Conservation (phyloP, 2,113 vertebrate species). For the Silurus glanis region DNA sequence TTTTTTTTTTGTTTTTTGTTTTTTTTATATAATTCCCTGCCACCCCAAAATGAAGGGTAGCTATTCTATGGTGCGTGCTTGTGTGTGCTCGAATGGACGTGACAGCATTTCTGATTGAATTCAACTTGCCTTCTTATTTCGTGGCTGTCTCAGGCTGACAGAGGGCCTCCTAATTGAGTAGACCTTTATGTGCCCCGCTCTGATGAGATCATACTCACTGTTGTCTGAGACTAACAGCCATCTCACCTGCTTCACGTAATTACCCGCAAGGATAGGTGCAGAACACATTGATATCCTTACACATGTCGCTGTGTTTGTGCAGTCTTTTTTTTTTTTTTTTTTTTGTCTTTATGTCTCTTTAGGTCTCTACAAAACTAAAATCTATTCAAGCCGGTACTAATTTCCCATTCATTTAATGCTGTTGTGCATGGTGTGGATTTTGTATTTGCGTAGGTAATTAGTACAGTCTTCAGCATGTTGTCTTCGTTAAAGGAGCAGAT, state of each 20-base stretch:
- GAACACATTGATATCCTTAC: neutral
- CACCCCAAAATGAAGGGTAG: constrained; percentile 26
- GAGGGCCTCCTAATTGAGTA: constrained; percentile 45
- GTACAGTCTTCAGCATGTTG: constrained; percentile 49
- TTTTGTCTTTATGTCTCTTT: neutral
- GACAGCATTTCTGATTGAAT: constrained; percentile 54
- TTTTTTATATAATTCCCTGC: neutral
- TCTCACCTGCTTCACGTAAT: constrained; percentile 28
- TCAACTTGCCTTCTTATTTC: constrained; percentile 46
- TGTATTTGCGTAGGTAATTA: constrained; percentile 64
- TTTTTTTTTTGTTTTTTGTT: constrained; percentile 14
- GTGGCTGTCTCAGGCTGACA: constrained; percentile 54
- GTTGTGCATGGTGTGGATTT: constrained; percentile 57
- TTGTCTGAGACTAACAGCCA: constrained; percentile 50
- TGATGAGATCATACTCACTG: constrained; percentile 51
- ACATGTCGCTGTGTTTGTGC: neutral
- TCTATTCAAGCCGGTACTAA: constrained; percentile 58
- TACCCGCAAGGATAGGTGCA: constrained; percentile 8
- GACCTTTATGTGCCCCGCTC: constrained; percentile 36
- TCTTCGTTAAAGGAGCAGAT: constrained; percentile 42
- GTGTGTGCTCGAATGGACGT: constrained; percentile 25
- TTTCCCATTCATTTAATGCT: constrained; percentile 61
- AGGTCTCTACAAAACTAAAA: neutral
- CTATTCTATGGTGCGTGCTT: constrained; percentile 27
- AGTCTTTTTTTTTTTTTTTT: neutral